Base-by-base conservation (phyloP, 2,797 vertebrate genomes). In the Sylvilagus floridanus region DNA sequence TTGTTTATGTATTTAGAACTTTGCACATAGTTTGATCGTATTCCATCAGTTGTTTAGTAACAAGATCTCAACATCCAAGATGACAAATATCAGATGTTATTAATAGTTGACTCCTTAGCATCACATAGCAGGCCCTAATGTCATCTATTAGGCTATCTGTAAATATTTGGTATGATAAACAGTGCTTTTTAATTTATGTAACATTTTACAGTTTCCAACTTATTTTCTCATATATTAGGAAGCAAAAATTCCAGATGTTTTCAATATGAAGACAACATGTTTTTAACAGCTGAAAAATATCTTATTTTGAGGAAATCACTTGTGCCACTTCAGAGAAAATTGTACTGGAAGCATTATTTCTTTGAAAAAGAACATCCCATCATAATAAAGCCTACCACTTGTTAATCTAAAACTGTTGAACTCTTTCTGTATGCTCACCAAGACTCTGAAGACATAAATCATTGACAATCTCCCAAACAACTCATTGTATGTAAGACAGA, bases 231-330 rank as follows among this genome's bases (percentile, higher is more conserved):
- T 52, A 35, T 81, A 79, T 37, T 60, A 84, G 75, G 57, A 84
- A 30, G 52, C 5, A 88, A 72, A 93, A 91, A 11, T 66, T 57
- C 89, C 26, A 60, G n/a, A 83, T 68, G 82, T 86, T 90, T 5
- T 47, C 73, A 96, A 83, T 71, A 78, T 81, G 30, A 6, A 91
- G 5, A 0, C 19, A 92, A 21, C 4, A 68, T 50, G 7, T 86
- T 93, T 72, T 88, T 63, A 90, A 35, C 30, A 79, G 37, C 6
- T 54, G 35, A 92, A 95, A 93, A 90, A 35, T 10, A 73, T 30
- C 57, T 94, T 90, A 75, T 57, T 71, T 93, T 91, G 22, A 91
- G 66, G n/a, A 75, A 87, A 94, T 90, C 21, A 60, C 30, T 68
- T 71, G 66, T 50, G 60, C 5, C 4, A 68, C 24, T 86, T 6